phyloP scores from a whole-genome alignment of 2,888 invertebrate species.

The Augiades crinisus region DNA sequence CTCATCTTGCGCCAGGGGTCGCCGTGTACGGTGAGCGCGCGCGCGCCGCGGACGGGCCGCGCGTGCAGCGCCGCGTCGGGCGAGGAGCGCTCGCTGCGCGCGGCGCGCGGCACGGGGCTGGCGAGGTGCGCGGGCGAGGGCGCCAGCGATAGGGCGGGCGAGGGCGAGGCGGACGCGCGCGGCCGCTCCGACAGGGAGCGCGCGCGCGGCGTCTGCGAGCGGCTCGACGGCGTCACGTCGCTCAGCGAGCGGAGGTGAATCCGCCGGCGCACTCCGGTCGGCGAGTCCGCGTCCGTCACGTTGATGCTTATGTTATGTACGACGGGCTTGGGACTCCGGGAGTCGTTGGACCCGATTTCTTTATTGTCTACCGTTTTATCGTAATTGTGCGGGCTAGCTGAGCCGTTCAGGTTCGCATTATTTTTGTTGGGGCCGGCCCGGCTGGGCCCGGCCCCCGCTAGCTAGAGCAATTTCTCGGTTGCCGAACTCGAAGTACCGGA shows the following conservation, averaged over 20 bases:
- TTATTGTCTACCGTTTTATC: slow-evolving; percentile 47
- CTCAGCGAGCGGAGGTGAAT: slow-evolving; percentile 71
- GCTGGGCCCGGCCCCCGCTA: slow-evolving; percentile 84
- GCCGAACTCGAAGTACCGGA: slow-evolving; percentile 86
- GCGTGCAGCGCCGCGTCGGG: slow-evolving; percentile 54
- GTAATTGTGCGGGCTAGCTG: slow-evolving; percentile 48
- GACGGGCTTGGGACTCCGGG: slow-evolving; percentile 41
- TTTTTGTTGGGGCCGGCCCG: slow-evolving; percentile 78
- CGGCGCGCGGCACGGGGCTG: slow-evolving; percentile 30
- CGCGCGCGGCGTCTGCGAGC: slow-evolving; percentile 59
- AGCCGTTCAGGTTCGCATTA: slow-evolving; percentile 46
- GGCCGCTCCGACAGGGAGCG: slow-evolving; percentile 69
- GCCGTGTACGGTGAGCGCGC: slow-evolving; percentile 39
- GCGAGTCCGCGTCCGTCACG: slow-evolving; percentile 70
- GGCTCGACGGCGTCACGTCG: slow-evolving; percentile 68
- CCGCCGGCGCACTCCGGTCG: slow-evolving; percentile 61
- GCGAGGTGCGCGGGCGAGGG: slow-evolving; percentile 40
- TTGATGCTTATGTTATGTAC: slow-evolving; percentile 67
- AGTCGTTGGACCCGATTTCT: slow-evolving; percentile 34
- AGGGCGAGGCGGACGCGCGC: slow-evolving; percentile 48
- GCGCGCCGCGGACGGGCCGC: slow-evolving; percentile 50
- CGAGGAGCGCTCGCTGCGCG: slow-evolving; percentile 60
- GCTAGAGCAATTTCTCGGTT: slow-evolving; percentile 90
- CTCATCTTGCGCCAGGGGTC: slow-evolving; percentile 48
- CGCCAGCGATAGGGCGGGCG: slow-evolving; percentile 41